phyloP scores from a whole-genome alignment of 2,797 vertebrate genomes.

The Sebastes taczanowskii region DNA sequence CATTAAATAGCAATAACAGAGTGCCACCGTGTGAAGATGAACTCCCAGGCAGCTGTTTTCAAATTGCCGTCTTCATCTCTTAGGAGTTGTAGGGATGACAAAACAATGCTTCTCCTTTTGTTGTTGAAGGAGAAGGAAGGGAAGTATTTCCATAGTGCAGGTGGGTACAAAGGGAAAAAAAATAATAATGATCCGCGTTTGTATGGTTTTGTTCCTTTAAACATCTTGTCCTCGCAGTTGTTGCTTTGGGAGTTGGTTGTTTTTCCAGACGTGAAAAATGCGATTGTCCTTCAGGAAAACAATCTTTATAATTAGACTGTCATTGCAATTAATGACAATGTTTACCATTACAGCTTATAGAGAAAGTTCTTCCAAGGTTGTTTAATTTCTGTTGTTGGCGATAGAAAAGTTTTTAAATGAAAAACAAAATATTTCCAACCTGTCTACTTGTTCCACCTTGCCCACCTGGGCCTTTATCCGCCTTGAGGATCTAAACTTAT shows the following conservation, averaged over 20 bases:
- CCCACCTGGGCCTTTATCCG: not conserved
- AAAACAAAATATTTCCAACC: not conserved
- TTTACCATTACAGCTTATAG: constrained; percentile 36
- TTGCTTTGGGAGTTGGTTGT: constrained; percentile 50
- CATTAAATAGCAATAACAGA: constrained; percentile 65
- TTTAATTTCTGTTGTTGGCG: not conserved
- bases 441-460: not conserved
- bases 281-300: constrained; percentile 64
- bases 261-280: constrained; percentile 55
- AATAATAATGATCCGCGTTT: constrained; percentile 51
- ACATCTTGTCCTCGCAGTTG: constrained; percentile 9
- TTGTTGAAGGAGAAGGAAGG: constrained; percentile 6
- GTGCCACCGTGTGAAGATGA: constrained; percentile 40
- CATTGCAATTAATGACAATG: constrained; percentile 62
- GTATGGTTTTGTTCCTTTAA: constrained; percentile 17
- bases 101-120: constrained; percentile 14
- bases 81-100: constrained; percentile 21
- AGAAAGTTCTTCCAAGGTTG: constrained; percentile 49
- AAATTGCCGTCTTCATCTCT: constrained; percentile 30
- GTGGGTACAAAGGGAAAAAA: constrained; percentile 9
- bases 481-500: constrained; percentile 26
- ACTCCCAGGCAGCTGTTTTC: constrained; percentile 40
- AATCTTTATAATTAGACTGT: constrained; percentile 62
- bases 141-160: constrained; percentile 11
- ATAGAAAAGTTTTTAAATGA: constrained; percentile 12